Percentiles rank a stretch among this genome's conserved stretches.
These are phyloP conservation scores for Prionailurus viverrinus DNA, from an alignment of 2,113 vertebrate genomes.

Conservation along the genomic window DNA sequence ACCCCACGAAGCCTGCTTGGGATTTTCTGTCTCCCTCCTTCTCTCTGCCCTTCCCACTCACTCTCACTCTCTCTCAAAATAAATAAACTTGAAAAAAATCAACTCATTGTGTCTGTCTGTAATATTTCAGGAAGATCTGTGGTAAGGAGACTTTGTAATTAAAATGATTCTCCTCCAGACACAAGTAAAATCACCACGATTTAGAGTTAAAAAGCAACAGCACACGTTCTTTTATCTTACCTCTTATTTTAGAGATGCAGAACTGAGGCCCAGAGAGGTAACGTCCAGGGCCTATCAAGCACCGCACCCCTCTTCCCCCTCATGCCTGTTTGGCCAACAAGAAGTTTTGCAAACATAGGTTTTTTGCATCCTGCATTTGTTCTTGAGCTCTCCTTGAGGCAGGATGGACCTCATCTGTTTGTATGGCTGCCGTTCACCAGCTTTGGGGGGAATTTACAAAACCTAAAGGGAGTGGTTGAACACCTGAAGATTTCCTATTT, in stretches of 20 bases:
- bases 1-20: no score
- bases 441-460: background rate
- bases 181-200: background rate
- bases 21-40: no score
- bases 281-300: background rate
- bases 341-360: background rate
- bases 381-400: background rate
- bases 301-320: background rate
- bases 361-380: background rate
- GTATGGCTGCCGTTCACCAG: background rate
- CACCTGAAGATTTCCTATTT: background rate
- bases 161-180: background rate
- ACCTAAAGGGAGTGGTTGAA: background rate
- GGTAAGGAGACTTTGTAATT: background rate
- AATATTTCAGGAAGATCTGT: slow-evolving; percentile 1
- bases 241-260: background rate
- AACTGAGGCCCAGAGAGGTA: background rate
- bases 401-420: background rate
- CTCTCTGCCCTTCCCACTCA: no score
- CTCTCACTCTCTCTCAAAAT: no score
- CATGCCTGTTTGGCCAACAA: background rate
- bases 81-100: background rate
- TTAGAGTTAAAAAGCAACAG: background rate
- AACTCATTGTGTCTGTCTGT: background rate
- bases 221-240: background rate